Evolutionary conservation across 2,113 vertebrate genomes (phyloP), one percentile per base, ranked within the genome.

Genomic region (Nyctereutes procyonoides): DNA sequence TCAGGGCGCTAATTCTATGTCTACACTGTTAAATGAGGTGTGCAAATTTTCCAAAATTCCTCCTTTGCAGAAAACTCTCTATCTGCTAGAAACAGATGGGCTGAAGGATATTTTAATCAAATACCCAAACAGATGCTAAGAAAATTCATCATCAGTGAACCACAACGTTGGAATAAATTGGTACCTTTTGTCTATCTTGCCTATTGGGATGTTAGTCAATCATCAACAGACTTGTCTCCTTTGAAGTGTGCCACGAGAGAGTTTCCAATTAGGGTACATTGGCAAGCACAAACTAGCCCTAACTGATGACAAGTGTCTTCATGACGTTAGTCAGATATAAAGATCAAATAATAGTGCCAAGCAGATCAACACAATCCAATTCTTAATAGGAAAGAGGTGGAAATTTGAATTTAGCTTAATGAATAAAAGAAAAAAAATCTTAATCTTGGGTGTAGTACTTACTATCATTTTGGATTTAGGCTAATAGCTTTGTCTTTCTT

Each of bases 21-120:
- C 97, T 98, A 94, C 62, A 48, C 85, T 98, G 96, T 85, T 98
- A 98, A 98, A 98, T 98, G 98, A 98, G 88, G 96, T 98, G 88
- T 98, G 91, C 81, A 93, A 93, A 88, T 95, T 98, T 98, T 97
- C 98, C 95, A 98, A 97, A 98, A 95, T 98, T 94, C 93, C 86
- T 85, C 63, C 96, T 98, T 86, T 80, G 80, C 87, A 86, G 62
- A 95, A 94, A 95, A 96, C 93, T 97, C 95, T 0, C 3, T 98
- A 98, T 98, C 97, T 98, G 84, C 71, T 96, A 79, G 95, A 98
- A 98, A 98, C 98, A 98, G 98, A 99, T 98, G 98, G 97, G 62
- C 83, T 97, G 95, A 96, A 94, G 60, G 96, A 98, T 96, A 93
- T 92, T 98, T 98, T 98, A 99, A 98, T 98, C 98, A 98, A 98